Evolutionary conservation across 1,140 invertebrate genomes (phyloP), one percentile per base, ranked within the genome.

Genomic region (Schlechtendalia chinensis): DNA sequence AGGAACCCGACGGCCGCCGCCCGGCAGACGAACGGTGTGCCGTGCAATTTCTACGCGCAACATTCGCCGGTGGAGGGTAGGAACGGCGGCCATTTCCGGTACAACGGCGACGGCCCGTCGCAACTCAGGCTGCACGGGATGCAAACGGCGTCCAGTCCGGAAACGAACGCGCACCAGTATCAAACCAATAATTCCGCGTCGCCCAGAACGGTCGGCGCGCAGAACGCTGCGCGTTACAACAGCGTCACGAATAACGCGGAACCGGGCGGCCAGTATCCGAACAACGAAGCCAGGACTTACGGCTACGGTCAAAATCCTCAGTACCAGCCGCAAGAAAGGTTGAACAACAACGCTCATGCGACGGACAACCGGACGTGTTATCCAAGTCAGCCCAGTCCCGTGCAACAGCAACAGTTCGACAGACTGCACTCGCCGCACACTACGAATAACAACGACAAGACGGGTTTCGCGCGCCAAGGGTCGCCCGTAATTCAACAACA

Each of bases 321-420:
- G 11, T 58, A 54, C 12, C 65, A 81, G 47, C 17, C 67, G 5
- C 29, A 27, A 16, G 80, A 81, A 29, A 69, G 50, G 22, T 45
- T 14, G 6, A 75, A 72, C 24, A 69, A 24, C 22, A 39, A n/a
- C 19, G 61, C 24, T 50, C 32, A 63, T 81, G 19, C n/a, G 24
- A 19, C 45, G 0, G 81, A 81, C 1, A 81, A 50, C 11, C 54
- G 71, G 22, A 81, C 53, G 5, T 69, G 50, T 45, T 81, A 75
- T 63, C 27, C 27, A 2, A 24, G 58, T n/a, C 81, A 81, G 45
- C 79, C 56, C 22, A 74, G 67, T 53, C 58, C 74, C 2, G 53
- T 50, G 14, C 69, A 67, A 24, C 83, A 82, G 17, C 59, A 67
- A 24, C 83, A 79, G 27, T 63, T 65, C n/a, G 50, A 72, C 10